A percentile compares a stretch with the other conserved stretches of the same genome.
Conservation (phyloP, 2,888 invertebrate species). For the Augochlorella aurata region DNA sequence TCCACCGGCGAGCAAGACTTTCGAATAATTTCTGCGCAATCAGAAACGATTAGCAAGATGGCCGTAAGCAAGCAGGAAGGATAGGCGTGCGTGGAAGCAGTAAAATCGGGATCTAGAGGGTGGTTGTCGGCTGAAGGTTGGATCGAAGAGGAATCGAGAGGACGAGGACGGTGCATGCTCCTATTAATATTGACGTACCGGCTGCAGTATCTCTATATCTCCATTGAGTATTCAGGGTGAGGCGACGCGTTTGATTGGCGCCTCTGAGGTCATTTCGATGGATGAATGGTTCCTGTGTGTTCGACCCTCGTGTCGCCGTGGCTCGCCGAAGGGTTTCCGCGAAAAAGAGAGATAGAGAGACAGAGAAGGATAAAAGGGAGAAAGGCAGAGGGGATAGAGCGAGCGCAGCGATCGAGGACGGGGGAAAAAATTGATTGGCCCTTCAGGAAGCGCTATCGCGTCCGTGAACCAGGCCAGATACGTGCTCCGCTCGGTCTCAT, state of each 20-base stretch:
- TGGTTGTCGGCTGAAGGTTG: not conserved
- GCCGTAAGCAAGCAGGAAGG: not conserved
- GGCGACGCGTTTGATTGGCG: constrained; percentile 72
- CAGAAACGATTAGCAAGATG: not conserved
- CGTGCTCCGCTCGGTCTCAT: constrained; percentile 58
- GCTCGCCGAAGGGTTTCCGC: constrained; percentile 61
- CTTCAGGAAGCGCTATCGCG: constrained; percentile 69
- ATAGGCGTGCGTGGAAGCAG: not conserved
- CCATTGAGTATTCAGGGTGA: constrained; percentile 70
- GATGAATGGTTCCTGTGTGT: constrained; percentile 69
- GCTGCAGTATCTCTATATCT: constrained; percentile 60
- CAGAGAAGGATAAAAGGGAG: constrained; percentile 21
- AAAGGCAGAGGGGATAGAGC: not conserved
- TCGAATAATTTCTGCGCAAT: not conserved
- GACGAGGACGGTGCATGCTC: constrained; percentile 45
- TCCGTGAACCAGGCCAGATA: constrained; percentile 55
- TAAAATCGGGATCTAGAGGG: constrained; percentile 21
- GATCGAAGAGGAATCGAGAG: constrained; percentile 56
- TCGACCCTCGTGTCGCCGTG: constrained; percentile 64
- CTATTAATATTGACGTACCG: constrained; percentile 64
- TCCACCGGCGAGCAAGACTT: not conserved
- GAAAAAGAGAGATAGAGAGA: constrained; percentile 20
- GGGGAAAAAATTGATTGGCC: constrained; percentile 72
- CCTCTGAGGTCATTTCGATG: constrained; percentile 72
- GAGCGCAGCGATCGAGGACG: not conserved